Conservation (phyloP, 2,113 vertebrate species). For the Leucopsar rothschildi region DNA sequence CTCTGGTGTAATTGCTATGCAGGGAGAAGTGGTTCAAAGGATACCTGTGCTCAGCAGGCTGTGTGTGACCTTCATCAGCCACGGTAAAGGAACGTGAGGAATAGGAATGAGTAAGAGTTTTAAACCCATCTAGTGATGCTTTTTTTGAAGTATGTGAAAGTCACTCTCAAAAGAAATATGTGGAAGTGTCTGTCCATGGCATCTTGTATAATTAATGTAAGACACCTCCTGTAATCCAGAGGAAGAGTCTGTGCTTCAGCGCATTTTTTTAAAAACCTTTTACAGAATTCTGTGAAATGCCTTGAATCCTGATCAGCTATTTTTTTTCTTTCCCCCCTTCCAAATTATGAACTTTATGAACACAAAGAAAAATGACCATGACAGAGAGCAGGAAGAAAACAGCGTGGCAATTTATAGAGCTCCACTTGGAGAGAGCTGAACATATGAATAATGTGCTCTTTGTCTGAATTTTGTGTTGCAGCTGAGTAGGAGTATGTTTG, state of each 20-base stretch:
- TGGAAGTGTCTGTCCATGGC: background rate
- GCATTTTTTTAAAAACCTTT: background rate
- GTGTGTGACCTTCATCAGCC: background rate
- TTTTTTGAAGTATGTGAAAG: background rate
- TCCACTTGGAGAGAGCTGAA: background rate
- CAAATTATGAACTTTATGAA: background rate
- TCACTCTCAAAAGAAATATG: background rate
- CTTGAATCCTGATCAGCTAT: background rate
- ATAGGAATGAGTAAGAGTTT: background rate
- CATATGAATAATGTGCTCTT: background rate
- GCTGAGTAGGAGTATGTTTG: background rate
- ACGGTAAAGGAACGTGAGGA: background rate
- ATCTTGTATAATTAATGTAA: background rate
- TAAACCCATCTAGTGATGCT: background rate
- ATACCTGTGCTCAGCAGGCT: background rate
- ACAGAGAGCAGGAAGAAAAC: background rate
- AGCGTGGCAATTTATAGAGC: background rate
- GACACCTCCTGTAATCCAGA: background rate
- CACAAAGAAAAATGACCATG: background rate
- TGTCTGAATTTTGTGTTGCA: background rate
- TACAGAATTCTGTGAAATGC: background rate
- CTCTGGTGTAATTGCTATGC: slow-evolving; percentile 21
- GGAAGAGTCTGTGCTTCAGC: background rate
- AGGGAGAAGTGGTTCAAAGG: slow-evolving; percentile 19
- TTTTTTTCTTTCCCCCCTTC: fast-evolving